Conservation (phyloP, 2,797 vertebrate species). For the Pitangus sulphuratus region DNA sequence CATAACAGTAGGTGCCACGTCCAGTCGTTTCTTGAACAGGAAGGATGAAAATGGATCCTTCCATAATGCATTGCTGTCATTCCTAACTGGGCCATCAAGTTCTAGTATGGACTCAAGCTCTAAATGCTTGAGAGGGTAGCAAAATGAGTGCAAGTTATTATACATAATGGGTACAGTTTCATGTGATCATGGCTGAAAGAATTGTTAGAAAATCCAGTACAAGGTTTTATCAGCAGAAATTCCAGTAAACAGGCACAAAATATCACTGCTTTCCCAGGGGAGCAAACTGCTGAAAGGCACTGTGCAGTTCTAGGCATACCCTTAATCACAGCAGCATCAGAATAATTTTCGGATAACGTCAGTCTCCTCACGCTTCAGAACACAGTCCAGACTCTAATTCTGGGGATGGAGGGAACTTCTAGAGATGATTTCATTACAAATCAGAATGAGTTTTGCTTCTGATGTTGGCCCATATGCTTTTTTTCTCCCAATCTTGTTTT, state of each 20-base stretch:
- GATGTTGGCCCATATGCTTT: background rate
- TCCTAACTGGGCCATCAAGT: background rate
- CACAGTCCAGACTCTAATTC: background rate
- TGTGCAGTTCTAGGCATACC: background rate
- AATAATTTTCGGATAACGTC: background rate
- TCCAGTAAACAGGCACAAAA: background rate
- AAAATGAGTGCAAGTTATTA: background rate
- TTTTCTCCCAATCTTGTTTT: accelerated
- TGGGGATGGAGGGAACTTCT: background rate
- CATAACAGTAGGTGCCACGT: too few relatives aligned
- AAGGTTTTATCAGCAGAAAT: background rate
- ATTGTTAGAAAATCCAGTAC: background rate
- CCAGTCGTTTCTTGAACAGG: background rate
- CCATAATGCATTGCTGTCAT: accelerated
- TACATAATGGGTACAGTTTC: background rate
- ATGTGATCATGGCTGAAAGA: background rate
- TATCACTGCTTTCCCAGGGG: background rate
- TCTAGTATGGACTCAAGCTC: background rate
- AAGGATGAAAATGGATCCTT: background rate
- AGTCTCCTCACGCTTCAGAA: background rate
- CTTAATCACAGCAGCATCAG: background rate
- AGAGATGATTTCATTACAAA: background rate
- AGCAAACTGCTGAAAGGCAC: background rate
- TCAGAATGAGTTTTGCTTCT: background rate
- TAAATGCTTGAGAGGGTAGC: background rate